Evolutionary conservation across 1,140 invertebrate species (phyloP), one percentile per base, ranked within the genome.

Genomic region (Aplysia californica): DNA sequence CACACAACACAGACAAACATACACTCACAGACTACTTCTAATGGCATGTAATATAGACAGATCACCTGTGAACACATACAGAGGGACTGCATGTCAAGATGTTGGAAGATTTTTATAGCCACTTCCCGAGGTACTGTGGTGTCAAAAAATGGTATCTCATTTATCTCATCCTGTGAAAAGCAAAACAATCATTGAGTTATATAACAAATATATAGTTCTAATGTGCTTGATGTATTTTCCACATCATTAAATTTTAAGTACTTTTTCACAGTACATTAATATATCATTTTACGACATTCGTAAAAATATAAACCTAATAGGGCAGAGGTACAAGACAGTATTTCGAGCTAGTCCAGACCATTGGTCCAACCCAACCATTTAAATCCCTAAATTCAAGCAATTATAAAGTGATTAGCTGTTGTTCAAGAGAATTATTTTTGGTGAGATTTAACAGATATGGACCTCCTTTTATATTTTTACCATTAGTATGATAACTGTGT

Each of bases 91-190:
- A 85, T 72, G 73, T 79, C 80, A 20, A 89, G 80, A 77, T 83
- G 79, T 39, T 85, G 68, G 76, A 89, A 89, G 58, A 89, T 89
- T 56, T 87, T 86, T 0, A 89, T 68, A 10, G 86, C 88, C 39
- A 89, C 80, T 75, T 89, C 88, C 76, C 86, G 80, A 1, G 88
- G 84, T 20, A 89, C 23, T 39, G 66, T 82, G 26, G 80, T 75
- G 58, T 88, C 88, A 86, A 89, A 89, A 75, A 89, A 89, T 61
- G 88, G 88, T 71, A 89, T 88, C 75, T 88, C 87, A 75, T 82
- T 87, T 18, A 89, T 87, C 75, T 89, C 88, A 87, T 88, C 82
- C 88, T 89, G 75, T 36, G 83, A 82, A 69, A 59, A 41, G 82
- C 81, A 68, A 59, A 38, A 78, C 75, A 78, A 41, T n/a, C 50